A percentile compares a stretch with the other conserved stretches of the same genome.
Conservation (phyloP, 1,140 invertebrate genomes). For the Drosophila elegans region DNA sequence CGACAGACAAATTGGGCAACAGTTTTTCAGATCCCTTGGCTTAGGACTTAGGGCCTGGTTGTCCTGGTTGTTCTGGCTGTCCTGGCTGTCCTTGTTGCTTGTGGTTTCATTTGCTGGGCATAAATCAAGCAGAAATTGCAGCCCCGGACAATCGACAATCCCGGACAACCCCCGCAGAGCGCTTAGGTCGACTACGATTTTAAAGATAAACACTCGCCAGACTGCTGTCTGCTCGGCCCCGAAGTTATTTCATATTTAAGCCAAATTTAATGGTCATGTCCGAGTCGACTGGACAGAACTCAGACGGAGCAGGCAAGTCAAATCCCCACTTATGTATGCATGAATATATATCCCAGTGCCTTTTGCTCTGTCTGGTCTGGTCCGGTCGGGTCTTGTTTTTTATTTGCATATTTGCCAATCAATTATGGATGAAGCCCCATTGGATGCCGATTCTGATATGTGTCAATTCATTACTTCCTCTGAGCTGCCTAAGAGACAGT, state of each 20-base stretch:
- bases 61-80: neutral
- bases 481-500: constrained; percentile 26
- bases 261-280: constrained; percentile 62
- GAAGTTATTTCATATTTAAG: constrained; percentile 61
- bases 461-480: constrained; percentile 24
- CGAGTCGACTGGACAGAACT: constrained; percentile 24
- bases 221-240: constrained; percentile 6
- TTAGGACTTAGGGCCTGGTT: neutral
- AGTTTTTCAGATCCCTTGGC: constrained; percentile 49
- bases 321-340: constrained; percentile 61
- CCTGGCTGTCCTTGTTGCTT: constrained; percentile 31
- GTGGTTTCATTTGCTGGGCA: constrained; percentile 66
- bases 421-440: constrained; percentile 44
- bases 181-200: constrained; percentile 54
- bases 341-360: constrained; percentile 50
- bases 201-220: constrained; percentile 65
- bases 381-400: no score
- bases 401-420: constrained; percentile 49
- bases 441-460: constrained; percentile 49
- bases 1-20: constrained; percentile 59
- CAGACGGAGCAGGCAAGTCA: constrained; percentile 29
- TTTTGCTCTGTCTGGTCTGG: constrained; percentile 26
- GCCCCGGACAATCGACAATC: constrained; percentile 14
- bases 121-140: constrained; percentile 68
- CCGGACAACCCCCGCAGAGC: constrained; percentile 22